These are phyloP conservation scores for Metalampra italica DNA, from an alignment of 2,888 invertebrate genomes.

Conservation along the genomic window DNA sequence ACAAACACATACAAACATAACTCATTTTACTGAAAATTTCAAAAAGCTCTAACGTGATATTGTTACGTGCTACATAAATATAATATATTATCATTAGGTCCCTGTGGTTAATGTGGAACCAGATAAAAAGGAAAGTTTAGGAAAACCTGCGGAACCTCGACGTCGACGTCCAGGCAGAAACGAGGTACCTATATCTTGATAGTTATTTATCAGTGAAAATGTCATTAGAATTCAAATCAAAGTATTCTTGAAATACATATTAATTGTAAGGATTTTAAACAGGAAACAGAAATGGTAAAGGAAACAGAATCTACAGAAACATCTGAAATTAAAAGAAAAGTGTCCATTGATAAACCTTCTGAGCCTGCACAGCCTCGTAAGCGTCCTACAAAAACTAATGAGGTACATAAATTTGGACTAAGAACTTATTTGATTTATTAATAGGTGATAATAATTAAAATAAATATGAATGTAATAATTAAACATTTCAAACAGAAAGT, in stretches of 20 bases:
- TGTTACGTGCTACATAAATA: not conserved
- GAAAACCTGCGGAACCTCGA: slow-evolving; percentile 24
- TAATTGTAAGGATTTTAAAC: slow-evolving; percentile 7
- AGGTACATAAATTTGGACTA: slow-evolving; percentile 33
- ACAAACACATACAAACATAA: slow-evolving; percentile 25
- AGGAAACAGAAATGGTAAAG: slow-evolving; percentile 25
- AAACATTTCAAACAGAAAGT: too few species aligned
- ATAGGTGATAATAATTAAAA: too few species aligned
- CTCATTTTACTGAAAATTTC: not conserved
- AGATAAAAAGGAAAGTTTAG: slow-evolving; percentile 46
- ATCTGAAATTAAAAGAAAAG: slow-evolving; percentile 16
- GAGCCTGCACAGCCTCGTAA: slow-evolving; percentile 34
- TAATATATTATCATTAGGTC: slow-evolving; percentile 40
- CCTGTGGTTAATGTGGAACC: slow-evolving; percentile 37
- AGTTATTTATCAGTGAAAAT: not conserved
- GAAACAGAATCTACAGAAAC: slow-evolving; percentile 17
- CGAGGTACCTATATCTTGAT: slow-evolving; percentile 38
- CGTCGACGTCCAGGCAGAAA: slow-evolving; percentile 36
- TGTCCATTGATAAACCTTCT: slow-evolving; percentile 27
- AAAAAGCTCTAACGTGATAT: not conserved
- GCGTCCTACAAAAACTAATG: slow-evolving; percentile 22
- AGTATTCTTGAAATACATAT: not conserved
- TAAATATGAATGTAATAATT: too few species aligned
- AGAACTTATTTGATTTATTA: slow-evolving; percentile 13
- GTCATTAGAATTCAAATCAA: too few species aligned